A percentile compares a stretch with the other conserved stretches of the same genome.
Conservation (phyloP, 2,113 vertebrate genomes). For the Callipepla squamata region DNA sequence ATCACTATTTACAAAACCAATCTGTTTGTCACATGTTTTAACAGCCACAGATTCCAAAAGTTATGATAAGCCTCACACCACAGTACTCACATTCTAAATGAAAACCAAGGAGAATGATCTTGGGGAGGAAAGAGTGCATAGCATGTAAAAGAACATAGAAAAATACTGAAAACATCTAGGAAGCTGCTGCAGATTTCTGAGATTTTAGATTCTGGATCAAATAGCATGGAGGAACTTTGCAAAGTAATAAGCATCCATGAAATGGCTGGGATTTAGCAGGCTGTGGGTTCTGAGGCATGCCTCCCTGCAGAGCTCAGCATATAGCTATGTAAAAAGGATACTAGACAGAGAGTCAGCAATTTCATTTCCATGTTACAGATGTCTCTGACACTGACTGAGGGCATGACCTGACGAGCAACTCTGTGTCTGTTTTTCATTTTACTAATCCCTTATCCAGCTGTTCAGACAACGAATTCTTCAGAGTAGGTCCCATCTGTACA, state of each 20-base stretch:
- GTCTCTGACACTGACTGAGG: neutral
- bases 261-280: neutral
- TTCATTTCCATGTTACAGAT: conserved; percentile 2
- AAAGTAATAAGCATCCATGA: neutral
- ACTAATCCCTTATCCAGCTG: neutral
- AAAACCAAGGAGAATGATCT: neutral
- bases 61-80: neutral
- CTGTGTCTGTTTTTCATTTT: neutral
- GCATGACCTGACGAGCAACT: neutral
- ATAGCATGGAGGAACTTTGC: neutral
- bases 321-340: neutral
- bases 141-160: neutral
- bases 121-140: neutral
- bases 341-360: neutral
- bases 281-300: neutral
- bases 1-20: neutral
- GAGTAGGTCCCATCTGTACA: neutral
- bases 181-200: neutral
- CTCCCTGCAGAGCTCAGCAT: neutral
- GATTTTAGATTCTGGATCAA: neutral
- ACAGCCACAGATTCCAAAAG: neutral
- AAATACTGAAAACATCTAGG: neutral
- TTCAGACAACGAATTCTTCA: neutral
- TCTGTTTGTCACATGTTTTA: neutral
- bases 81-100: neutral